Evolutionary conservation across 2,113 vertebrate species (phyloP).

Genomic region (Megaceryle maxima): DNA sequence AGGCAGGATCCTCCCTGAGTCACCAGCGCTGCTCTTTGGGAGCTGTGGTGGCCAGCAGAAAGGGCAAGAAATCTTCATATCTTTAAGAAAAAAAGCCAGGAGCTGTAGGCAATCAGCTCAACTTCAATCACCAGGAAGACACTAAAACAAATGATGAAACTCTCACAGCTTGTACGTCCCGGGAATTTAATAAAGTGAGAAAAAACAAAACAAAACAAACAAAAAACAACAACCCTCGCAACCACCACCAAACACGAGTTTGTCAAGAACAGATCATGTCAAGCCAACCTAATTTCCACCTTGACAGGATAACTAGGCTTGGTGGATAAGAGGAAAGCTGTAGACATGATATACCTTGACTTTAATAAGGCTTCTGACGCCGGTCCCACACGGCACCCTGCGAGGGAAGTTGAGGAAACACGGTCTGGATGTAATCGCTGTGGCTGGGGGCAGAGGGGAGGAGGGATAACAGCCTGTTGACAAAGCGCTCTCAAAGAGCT

Average conservation of each 20-base stretch:
- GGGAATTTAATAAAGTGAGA: slow-evolving; percentile 53
- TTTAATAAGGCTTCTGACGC: slow-evolving; percentile 55
- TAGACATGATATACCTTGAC: slow-evolving; percentile 56
- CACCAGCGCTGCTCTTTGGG: not conserved
- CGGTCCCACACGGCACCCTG: not conserved
- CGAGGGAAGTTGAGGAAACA: not conserved
- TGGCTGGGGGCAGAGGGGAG: slow-evolving; percentile 56
- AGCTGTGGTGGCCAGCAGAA: not conserved
- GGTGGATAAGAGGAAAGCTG: slow-evolving; percentile 52
- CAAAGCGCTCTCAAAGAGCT: slow-evolving; percentile 39
- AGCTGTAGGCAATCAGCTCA: slow-evolving; percentile 52
- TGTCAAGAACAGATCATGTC: slow-evolving; percentile 67
- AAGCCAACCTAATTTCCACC: slow-evolving; percentile 64
- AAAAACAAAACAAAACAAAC: not conserved
- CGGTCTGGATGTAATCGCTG: not conserved
- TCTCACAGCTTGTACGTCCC: slow-evolving; percentile 38
- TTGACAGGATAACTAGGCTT: slow-evolving; percentile 62
- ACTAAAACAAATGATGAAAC: slow-evolving; percentile 57
- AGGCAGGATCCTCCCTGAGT: not conserved
- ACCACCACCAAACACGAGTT: slow-evolving; percentile 47
- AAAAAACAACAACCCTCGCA: not conserved
- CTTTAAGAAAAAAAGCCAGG: not conserved
- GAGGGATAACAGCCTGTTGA: slow-evolving; percentile 60
- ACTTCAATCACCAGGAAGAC: slow-evolving; percentile 34
- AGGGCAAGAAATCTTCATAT: slow-evolving; percentile 47